phyloP scores from a whole-genome alignment of 2,888 invertebrate genomes.

The Aleiodes alternator region DNA sequence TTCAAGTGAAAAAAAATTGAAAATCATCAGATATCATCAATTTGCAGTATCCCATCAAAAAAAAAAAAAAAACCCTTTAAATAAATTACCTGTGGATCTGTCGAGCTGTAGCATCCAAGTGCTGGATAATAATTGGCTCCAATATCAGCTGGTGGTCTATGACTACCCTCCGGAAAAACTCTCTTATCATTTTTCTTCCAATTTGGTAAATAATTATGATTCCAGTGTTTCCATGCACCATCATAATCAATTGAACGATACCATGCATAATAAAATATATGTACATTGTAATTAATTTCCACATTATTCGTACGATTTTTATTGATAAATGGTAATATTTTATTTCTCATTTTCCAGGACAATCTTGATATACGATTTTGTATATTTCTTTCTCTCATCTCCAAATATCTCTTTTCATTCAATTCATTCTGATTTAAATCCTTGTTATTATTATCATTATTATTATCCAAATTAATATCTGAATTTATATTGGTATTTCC shows the following conservation, averaged over 20 bases:
- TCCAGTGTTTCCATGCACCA: constrained; percentile 70
- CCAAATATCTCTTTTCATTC: constrained; percentile 61
- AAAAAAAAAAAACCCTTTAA: no score
- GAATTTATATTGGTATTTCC: constrained; percentile 19
- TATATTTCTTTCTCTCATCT: constrained; percentile 56
- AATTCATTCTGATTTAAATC: constrained; percentile 52
- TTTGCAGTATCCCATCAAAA: background rate
- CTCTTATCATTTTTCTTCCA: constrained; percentile 73
- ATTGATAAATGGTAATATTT: constrained; percentile 59
- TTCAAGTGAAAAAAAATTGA: no score
- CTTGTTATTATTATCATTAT: background rate
- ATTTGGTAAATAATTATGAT: constrained; percentile 69
- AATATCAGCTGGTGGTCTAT: constrained; percentile 78
- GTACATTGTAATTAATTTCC: constrained; percentile 69
- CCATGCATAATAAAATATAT: constrained; percentile 72
- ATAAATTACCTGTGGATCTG: constrained; percentile 69
- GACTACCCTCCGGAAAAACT: constrained; percentile 76
- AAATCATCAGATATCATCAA: no score
- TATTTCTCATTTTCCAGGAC: constrained; percentile 66
- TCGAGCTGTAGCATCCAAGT: constrained; percentile 78
- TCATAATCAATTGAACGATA: constrained; percentile 68
- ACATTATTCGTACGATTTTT: constrained; percentile 56
- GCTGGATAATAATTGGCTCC: constrained; percentile 78
- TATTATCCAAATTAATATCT: background rate
- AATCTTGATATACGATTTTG: constrained; percentile 65